Percentiles rank a stretch among this genome's conserved stretches.
Evolutionary conservation across 2,113 vertebrate genomes (phyloP).

Genomic region (Spilogale gracilis): DNA sequence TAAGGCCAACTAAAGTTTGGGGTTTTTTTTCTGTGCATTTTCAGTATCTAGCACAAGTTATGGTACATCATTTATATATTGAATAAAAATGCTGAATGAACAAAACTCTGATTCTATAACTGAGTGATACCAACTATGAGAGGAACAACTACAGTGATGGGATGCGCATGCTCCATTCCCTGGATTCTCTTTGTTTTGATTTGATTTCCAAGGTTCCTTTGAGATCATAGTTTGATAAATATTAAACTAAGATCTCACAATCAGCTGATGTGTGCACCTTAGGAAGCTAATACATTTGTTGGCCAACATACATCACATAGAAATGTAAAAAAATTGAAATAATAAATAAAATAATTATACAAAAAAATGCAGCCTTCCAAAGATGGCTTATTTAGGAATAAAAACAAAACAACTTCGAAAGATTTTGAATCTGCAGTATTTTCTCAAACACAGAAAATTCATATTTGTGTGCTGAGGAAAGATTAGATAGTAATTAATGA

Average conservation of each 20-base stretch:
- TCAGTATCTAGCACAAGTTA: background rate
- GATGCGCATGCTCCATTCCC: background rate
- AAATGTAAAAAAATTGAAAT: slow-evolving; percentile 9
- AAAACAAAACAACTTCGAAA: slow-evolving; percentile 29
- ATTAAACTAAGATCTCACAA: slow-evolving; percentile 15
- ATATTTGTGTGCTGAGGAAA: background rate
- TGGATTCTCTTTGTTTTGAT: background rate
- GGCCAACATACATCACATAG: background rate
- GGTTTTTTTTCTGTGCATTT: background rate
- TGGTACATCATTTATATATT: background rate
- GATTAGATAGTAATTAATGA: background rate
- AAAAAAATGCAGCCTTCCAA: slow-evolving; percentile 22
- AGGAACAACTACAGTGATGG: background rate
- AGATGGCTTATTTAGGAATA: background rate
- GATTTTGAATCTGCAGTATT: background rate
- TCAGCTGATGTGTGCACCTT: background rate
- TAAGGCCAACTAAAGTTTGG: background rate
- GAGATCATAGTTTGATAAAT: slow-evolving; percentile 21
- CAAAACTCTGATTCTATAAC: background rate
- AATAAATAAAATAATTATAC: background rate
- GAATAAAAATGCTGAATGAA: background rate
- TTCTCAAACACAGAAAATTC: slow-evolving; percentile 11
- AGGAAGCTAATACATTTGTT: background rate
- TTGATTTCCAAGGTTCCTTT: background rate
- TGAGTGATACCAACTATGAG: background rate